These are phyloP conservation scores for Anableps anableps DNA, from an alignment of 2,797 vertebrate genomes.

Conservation along the genomic window DNA sequence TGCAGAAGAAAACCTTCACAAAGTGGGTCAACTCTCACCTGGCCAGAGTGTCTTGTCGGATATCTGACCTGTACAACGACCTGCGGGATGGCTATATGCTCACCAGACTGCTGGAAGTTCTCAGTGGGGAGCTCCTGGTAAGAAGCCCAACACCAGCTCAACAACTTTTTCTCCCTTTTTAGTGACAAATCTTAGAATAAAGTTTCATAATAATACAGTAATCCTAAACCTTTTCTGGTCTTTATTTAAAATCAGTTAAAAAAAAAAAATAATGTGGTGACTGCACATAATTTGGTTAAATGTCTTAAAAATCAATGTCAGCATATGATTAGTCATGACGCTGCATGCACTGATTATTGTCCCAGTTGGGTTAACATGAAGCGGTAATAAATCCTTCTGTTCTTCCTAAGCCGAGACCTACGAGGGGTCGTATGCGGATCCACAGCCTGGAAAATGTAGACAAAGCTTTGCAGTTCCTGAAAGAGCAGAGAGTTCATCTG, in stretches of 20 bases:
- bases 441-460: constrained; percentile 95
- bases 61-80: constrained; percentile 91
- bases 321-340: background rate
- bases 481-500: constrained; percentile 93
- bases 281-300: background rate
- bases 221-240: background rate
- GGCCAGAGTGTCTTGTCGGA: constrained; percentile 88
- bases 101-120: constrained; percentile 91
- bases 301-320: background rate
- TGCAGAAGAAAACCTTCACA: constrained; percentile 97
- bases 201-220: background rate
- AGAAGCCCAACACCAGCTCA: constrained; percentile 30
- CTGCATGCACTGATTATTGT: fast-evolving
- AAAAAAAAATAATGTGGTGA: background rate
- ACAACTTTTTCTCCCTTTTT: background rate
- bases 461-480: constrained; percentile 94
- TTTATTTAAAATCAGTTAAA: background rate
- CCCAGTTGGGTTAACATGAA: background rate
- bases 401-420: constrained; percentile 86
- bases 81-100: constrained; percentile 92
- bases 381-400: background rate
- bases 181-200: background rate
- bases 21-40: constrained; percentile 96
- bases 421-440: constrained; percentile 92
- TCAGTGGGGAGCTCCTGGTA: constrained; percentile 93